Evolutionary conservation across 35 echinoderm and acorn worm genomes (phyloP).

Genomic region (Hemicentrotus pulcherrimus): DNA sequence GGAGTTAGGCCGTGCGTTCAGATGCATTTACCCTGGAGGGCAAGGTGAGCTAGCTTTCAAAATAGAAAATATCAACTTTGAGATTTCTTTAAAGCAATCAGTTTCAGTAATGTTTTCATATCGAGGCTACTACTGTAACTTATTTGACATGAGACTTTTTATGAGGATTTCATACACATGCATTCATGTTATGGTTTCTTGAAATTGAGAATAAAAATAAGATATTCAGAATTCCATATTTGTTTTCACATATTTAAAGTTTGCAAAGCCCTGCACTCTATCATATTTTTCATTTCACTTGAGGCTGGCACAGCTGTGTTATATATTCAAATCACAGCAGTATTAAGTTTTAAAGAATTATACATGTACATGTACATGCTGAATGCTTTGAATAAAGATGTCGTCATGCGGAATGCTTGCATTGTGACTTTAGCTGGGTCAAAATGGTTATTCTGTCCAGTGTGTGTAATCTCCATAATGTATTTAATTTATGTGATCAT

Average conservation of each 20-base stretch:
- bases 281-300: neutral
- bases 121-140: neutral
- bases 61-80: neutral
- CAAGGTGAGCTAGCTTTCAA: constrained; percentile 69
- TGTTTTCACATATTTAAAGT: neutral
- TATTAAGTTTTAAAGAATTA: neutral
- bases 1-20: constrained; percentile 91
- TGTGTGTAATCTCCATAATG: neutral
- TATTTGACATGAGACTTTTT: too few relatives aligned
- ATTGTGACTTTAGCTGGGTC: neutral
- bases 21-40: constrained; percentile 96
- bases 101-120: neutral
- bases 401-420: neutral
- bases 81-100: neutral
- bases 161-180: too few relatives aligned
- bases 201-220: too few relatives aligned
- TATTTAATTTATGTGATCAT: neutral
- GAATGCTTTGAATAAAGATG: neutral
- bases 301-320: neutral
- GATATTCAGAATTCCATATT: neutral
- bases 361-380: neutral
- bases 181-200: too few relatives aligned
- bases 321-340: neutral
- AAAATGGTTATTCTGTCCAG: neutral
- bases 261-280: neutral